These are phyloP conservation scores for Heterochromis multidens DNA, from an alignment of 2,113 vertebrate genomes.

Conservation along the genomic window DNA sequence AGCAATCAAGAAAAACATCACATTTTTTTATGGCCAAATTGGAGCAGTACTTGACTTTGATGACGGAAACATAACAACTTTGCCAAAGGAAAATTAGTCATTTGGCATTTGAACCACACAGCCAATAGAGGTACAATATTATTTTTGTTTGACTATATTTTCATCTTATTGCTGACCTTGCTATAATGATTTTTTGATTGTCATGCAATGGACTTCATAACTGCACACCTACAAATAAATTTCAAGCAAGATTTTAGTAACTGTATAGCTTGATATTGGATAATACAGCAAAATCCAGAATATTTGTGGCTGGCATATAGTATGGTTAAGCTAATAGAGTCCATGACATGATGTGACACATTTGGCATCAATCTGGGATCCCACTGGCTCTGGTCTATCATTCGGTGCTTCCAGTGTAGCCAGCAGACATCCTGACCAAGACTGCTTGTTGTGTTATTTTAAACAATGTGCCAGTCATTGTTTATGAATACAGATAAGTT, in stretches of 20 bases:
- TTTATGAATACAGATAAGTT: neutral
- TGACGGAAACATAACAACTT: neutral
- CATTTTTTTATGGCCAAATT: neutral
- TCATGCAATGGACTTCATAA: neutral
- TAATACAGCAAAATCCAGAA: no score
- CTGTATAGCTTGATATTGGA: fast-evolving
- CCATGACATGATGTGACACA: neutral
- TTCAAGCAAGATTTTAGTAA: neutral
- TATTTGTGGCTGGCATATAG: neutral
- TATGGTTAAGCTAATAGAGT: neutral
- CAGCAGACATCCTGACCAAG: fast-evolving
- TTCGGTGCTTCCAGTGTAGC: neutral
- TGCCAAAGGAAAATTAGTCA: neutral
- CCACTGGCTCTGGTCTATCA: neutral
- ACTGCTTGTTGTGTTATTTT: neutral
- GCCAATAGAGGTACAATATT: neutral
- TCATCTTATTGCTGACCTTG: neutral
- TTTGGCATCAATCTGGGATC: neutral
- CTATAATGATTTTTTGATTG: neutral
- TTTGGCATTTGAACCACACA: neutral
- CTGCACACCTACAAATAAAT: neutral
- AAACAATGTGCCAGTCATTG: neutral
- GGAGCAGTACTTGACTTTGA: neutral
- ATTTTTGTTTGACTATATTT: neutral
- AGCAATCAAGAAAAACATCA: neutral